A percentile compares a stretch with the other conserved stretches of the same genome.
phyloP scores from a whole-genome alignment of 1,140 invertebrate species.

The Polyergus mexicanus region DNA sequence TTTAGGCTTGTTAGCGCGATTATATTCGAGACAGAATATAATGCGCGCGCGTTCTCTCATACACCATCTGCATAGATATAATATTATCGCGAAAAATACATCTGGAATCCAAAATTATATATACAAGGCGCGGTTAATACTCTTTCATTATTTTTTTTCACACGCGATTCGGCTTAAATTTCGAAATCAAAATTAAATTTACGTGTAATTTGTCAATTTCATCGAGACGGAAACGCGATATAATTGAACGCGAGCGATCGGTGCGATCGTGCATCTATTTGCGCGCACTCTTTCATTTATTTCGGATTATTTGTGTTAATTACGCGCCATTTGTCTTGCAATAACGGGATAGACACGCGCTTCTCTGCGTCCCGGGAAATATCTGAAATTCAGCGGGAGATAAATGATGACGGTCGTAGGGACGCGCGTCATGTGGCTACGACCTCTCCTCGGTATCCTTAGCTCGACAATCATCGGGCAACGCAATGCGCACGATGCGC shows the following conservation, averaged over 20 bases:
- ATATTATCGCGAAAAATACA: background rate
- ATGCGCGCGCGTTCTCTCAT: background rate
- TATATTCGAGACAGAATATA: constrained; percentile 21
- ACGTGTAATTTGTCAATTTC: background rate
- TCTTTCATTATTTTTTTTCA: background rate
- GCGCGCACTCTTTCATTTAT: background rate
- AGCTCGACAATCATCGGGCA: constrained; percentile 40
- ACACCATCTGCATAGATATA: background rate
- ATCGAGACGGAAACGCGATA: background rate
- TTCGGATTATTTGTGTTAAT: constrained; percentile 20
- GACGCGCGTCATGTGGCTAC: constrained; percentile 15
- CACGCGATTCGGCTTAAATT: background rate
- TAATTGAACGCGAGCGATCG: background rate
- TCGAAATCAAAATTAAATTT: background rate
- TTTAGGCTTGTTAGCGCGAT: constrained; percentile 24
- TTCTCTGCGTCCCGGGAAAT: constrained; percentile 5
- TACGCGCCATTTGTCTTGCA: constrained; percentile 29
- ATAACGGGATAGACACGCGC: constrained; percentile 21
- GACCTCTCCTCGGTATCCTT: constrained; percentile 51
- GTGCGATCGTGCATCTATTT: too few relatives aligned
- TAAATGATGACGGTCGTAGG: constrained; percentile 37
- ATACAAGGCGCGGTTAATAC: background rate
- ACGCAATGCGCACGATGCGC: constrained; percentile 55
- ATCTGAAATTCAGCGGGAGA: constrained; percentile 46
- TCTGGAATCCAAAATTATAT: background rate